phyloP scores from a whole-genome alignment of 2,888 invertebrate genomes.

The Dynastes tityus region DNA sequence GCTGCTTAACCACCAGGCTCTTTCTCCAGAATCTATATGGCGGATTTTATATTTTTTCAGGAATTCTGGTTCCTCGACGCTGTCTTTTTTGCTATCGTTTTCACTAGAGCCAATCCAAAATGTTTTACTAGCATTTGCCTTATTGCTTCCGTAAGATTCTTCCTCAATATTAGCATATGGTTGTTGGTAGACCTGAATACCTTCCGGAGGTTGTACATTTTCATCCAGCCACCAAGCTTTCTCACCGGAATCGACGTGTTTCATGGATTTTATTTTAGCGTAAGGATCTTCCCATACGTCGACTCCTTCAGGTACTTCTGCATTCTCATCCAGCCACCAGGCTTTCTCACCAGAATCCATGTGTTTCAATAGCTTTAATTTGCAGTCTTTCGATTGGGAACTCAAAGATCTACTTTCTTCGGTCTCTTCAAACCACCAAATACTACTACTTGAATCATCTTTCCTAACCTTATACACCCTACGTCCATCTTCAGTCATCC shows the following conservation, averaged over 20 bases:
- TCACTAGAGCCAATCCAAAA: conserved; percentile 56
- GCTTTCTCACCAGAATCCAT: conserved; percentile 80
- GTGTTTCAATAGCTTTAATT: conserved; percentile 68
- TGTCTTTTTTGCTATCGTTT: conserved; percentile 52
- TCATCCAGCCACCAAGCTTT: conserved; percentile 83
- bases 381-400: conserved; percentile 38
- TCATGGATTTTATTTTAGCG: conserved; percentile 63
- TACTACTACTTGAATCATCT: conserved; percentile 72
- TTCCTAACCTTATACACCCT: conserved; percentile 66
- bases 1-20: conserved; percentile 79
- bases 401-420: conserved; percentile 59
- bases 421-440: conserved; percentile 71
- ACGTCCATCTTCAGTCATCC: conserved; percentile 57
- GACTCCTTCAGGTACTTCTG: conserved; percentile 79
- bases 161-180: conserved; percentile 2
- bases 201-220: conserved; percentile 79
- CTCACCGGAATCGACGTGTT: conserved; percentile 78
- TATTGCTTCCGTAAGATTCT: conserved; percentile 20
- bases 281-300: conserved; percentile 65
- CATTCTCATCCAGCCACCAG: conserved; percentile 82
- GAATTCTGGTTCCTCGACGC: conserved; percentile 73
- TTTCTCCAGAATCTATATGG: conserved; percentile 80
- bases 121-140: not conserved
- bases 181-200: conserved; percentile 70
- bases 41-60: conserved; percentile 74